A percentile compares a stretch with the other conserved stretches of the same genome.
Evolutionary conservation across 2,888 invertebrate genomes (phyloP).

Genomic region (Zele albiditarsus): DNA sequence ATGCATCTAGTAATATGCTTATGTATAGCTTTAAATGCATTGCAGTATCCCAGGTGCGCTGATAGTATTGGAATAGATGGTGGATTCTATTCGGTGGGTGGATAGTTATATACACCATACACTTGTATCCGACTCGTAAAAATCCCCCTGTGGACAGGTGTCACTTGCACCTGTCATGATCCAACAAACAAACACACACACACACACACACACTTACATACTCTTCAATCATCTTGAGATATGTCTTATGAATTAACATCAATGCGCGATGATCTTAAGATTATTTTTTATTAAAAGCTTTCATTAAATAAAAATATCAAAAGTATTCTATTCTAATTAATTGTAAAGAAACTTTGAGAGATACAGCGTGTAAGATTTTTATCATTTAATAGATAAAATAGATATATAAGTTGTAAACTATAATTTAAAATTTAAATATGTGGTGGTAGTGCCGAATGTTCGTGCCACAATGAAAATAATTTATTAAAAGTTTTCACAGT

Average conservation of each 20-base stretch:
- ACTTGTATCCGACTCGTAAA: constrained; percentile 52
- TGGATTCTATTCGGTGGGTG: constrained; percentile 43
- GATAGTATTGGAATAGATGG: neutral
- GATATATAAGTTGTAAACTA: neutral
- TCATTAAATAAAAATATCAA: neutral
- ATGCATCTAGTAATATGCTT: neutral
- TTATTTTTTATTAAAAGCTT: neutral
- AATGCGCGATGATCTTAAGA: neutral
- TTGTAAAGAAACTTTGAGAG: neutral
- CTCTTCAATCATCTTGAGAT: neutral
- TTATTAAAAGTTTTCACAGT: too few relatives aligned
- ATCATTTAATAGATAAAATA: neutral
- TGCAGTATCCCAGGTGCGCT: neutral
- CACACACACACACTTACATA: neutral
- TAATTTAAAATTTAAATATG: neutral
- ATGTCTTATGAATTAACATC: neutral
- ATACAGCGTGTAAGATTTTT: neutral
- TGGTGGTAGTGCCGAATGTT: too few relatives aligned
- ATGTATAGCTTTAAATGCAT: neutral
- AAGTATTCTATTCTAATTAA: neutral
- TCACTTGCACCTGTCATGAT: constrained; percentile 61
- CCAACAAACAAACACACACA: constrained; percentile 15
- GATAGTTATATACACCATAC: constrained; percentile 33
- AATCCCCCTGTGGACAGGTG: constrained; percentile 59
- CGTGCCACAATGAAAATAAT: too few relatives aligned